Percentiles rank a stretch among this genome's conserved stretches.
These are phyloP conservation scores for Athene cunicularia DNA, from an alignment of 2,113 vertebrate species.

Conservation along the genomic window DNA sequence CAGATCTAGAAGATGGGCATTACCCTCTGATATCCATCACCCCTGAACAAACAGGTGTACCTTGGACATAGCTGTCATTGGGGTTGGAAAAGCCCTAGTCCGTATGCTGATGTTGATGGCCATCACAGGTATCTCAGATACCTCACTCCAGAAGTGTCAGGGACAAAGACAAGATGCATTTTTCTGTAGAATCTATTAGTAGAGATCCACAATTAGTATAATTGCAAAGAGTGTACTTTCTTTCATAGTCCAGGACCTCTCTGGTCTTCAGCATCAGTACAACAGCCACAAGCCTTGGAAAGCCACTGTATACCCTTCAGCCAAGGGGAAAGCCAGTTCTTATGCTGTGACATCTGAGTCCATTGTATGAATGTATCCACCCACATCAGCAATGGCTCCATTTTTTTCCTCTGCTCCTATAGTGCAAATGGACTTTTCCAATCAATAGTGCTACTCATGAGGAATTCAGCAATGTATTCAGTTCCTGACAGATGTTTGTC, in stretches of 20 bases:
- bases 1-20: not conserved
- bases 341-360: not conserved
- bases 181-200: not conserved
- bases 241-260: not conserved
- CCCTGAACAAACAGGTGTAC: not conserved
- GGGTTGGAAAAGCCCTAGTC: not conserved
- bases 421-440: not conserved
- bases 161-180: not conserved
- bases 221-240: not conserved
- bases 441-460: not conserved
- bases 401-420: not conserved
- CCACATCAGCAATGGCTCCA: not conserved
- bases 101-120: not conserved
- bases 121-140: not conserved
- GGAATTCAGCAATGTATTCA: not conserved
- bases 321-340: not conserved
- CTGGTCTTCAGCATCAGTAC: not conserved
- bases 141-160: not conserved
- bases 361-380: not conserved
- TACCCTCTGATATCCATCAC: not conserved
- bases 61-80: not conserved
- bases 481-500: conserved; percentile 15
- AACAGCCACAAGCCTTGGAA: not conserved
- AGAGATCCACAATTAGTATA: not conserved
- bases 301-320: not conserved